Base-by-base conservation (phyloP, 1,140 invertebrate genomes). In the Onthophagus taurus region DNA sequence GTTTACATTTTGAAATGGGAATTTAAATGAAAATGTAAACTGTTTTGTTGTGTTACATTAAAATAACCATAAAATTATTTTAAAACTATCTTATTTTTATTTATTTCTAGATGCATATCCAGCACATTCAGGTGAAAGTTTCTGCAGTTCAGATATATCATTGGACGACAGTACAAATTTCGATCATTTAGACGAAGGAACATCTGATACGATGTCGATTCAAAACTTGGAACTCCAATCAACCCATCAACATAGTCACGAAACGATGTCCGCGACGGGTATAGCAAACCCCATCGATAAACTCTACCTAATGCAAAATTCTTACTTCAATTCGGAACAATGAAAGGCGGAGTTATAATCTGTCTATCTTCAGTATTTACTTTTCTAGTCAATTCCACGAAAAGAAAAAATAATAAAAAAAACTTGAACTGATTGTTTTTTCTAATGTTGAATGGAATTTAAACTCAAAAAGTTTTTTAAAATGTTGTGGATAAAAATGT, bases 241-340 rank as follows among this genome's bases (percentile, higher is more conserved):
- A 33, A 67, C 68, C 43, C 65, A 69, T 7, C 72, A 76, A 41
- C 66, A 71, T 47, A 57, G 67, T 44, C 72, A 72, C 55, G 69
- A 74, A 53, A 46, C 45, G 23, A 43, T 58, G 21, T 64, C 74
- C 21, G 59, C 66, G 49, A 60, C 66, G 49, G 61, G 66, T 63
- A 59, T 72, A 63, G 53, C 68, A 65, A 96, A 96, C 66, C 93
- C 92, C 23, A 97, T 97, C 52, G 92, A 97, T 66, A 95, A 95
- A 71, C 76, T 97, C 33, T 97, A 95, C 70, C 84, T 94, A 55
- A 97, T 97, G 93, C 89, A 93, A 66, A 91, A 85, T 67, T 92
- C 87, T 23, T 95, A 95, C 64, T 95, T 95, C 61, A 83, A 77
- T 58, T 77, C 75, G 45, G 77, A 80, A 57, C 76, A 79, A 53